Evolutionary conservation across 2,113 vertebrate genomes (phyloP).

Genomic region (Perca flavescens): DNA sequence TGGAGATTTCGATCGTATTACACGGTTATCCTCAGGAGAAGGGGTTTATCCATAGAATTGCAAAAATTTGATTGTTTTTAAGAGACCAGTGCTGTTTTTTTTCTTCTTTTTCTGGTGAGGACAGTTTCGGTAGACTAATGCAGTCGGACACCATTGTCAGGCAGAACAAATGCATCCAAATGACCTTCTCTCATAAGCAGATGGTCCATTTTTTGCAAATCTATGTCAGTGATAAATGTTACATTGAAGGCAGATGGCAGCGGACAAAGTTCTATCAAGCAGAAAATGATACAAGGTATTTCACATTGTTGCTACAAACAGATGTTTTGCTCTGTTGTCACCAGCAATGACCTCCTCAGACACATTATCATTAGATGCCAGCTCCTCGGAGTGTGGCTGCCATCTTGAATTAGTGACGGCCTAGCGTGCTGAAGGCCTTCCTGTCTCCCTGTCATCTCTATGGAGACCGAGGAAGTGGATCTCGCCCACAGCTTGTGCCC

Average conservation of each 20-base stretch:
- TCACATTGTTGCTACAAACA: conserved; percentile 71
- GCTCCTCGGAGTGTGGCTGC: conserved; percentile 77
- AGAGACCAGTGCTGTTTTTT: neutral
- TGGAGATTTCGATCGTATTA: neutral
- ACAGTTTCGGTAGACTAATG: conserved; percentile 5
- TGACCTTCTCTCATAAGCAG: conserved; percentile 57
- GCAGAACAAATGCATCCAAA: conserved; percentile 41
- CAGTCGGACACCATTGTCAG: conserved; percentile 16
- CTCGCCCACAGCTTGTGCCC: conserved; percentile 81
- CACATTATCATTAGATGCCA: conserved; percentile 76
- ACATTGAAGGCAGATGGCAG: conserved; percentile 70
- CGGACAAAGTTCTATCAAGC: conserved; percentile 66
- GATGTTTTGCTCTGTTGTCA: conserved; percentile 79
- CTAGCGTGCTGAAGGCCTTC: conserved; percentile 72
- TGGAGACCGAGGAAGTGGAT: conserved; percentile 76
- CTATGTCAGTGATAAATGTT: conserved; percentile 66
- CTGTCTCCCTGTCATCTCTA: conserved; percentile 80
- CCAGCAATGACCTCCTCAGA: conserved; percentile 75
- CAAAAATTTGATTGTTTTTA: neutral
- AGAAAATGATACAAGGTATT: conserved; percentile 77
- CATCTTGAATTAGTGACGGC: conserved; percentile 77
- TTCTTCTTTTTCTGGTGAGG: neutral
- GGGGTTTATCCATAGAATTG: neutral
- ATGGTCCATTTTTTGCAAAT: conserved; percentile 49
- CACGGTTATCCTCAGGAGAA: neutral